These are phyloP conservation scores for Digitonthophagus gazella DNA, from an alignment of 2,888 invertebrate species.

Conservation along the genomic window DNA sequence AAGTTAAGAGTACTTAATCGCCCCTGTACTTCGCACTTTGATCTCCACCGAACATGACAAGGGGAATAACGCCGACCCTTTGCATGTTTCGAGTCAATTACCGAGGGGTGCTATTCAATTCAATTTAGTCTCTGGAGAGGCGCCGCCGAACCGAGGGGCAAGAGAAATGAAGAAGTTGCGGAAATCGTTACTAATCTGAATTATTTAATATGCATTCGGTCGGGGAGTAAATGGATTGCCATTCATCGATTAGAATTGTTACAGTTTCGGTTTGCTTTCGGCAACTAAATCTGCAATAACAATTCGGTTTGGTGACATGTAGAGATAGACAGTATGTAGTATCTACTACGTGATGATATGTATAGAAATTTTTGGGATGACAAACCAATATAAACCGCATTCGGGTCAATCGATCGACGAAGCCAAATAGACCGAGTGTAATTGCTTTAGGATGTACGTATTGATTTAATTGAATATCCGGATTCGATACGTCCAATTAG, in stretches of 20 bases:
- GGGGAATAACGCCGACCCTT: background rate
- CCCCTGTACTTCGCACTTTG: background rate
- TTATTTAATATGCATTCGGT: background rate
- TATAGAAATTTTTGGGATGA: background rate
- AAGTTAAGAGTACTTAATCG: constrained; percentile 37
- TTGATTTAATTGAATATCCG: background rate
- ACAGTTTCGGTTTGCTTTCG: too few species aligned
- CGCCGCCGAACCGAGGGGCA: background rate
- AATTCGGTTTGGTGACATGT: too few species aligned
- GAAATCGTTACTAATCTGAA: background rate
- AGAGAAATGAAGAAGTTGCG: background rate
- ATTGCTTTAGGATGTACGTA: background rate
- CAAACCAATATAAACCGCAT: background rate
- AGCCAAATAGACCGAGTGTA: background rate
- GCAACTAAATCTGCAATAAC: too few species aligned
- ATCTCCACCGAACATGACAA: background rate
- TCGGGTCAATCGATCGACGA: background rate
- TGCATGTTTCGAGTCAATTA: background rate
- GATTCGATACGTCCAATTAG: background rate
- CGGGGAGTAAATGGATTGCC: background rate
- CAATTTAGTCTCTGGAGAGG: background rate
- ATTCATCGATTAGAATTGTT: too few species aligned
- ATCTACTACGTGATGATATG: too few species aligned
- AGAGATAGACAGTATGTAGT: too few species aligned
- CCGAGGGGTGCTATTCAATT: background rate